Evolutionary conservation across 2,113 vertebrate genomes (phyloP), one percentile per base, ranked within the genome.

Genomic region (Chinchilla lanigera): DNA sequence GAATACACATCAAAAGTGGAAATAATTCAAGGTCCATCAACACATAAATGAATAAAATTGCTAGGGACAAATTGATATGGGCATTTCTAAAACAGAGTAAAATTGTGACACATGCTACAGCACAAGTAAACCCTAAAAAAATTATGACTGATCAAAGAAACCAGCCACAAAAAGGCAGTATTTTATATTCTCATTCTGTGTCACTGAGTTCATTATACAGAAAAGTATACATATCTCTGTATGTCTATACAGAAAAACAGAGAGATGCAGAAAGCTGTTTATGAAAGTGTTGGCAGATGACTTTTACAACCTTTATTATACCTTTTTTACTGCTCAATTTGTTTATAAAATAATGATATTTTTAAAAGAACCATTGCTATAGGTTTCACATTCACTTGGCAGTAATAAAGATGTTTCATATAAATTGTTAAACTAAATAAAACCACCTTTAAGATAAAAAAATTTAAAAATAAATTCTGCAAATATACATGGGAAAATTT

Each of bases 401-500:
- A 78, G 14, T 26, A 78, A 78, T 78, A 78, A 78, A 50, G 75
- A 30, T 33, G 26, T 17, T 33, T 33, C 75, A 50, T 16, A 77
- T 28, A 77, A 77, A 16, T 6, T 77, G 26, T 50, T 50, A 5
- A 47, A 47, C 73, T 77, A 75, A 75, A 73, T 75, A 44, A 77
- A 28, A 26, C 41, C 41, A 77, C 28, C 73, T 47, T 28, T 30
- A 30, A 52, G 41, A 33, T 52, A 52, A 52, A 78, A 38, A 77
- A 33, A 52, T 78, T 41, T 7, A n/a, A 30, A 77, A 77, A 78
- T 52, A 69, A 71, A n/a, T 7, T 95, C 3, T 84, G 81, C 44
- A 98, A 22, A 12, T 69, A 35, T 13, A 67, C 17, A 86, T 35
- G 69, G 17, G 90, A 83, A 95, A 95, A 89, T 12, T 47, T 65